Conservation (phyloP, 2,113 vertebrate genomes). For the Corynorhinus townsendii region DNA sequence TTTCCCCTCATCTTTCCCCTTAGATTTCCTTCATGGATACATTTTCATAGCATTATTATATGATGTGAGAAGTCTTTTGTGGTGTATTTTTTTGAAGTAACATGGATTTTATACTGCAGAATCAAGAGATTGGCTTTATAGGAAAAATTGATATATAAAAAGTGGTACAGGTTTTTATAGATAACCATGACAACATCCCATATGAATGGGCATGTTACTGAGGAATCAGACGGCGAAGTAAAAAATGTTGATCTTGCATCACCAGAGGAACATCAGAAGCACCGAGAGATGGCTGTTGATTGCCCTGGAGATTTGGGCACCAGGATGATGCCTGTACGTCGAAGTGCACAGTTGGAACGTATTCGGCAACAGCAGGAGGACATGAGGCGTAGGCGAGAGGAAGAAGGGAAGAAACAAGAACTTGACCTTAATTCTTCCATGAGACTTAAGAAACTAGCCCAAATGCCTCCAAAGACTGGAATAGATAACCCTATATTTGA, state of each 20-base stretch:
- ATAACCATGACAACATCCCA: conserved; percentile 91
- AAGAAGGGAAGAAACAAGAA: conserved; percentile 88
- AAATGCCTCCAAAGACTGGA: conserved; percentile 92
- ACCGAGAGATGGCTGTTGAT: conserved; percentile 93
- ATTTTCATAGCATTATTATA: conserved; percentile 67
- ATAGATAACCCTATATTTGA: conserved; percentile 97
- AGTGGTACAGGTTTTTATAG: conserved; percentile 60
- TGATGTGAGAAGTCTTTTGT: conserved; percentile 68
- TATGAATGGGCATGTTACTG: conserved; percentile 91
- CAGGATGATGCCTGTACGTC: conserved; percentile 88
- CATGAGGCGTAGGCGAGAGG: conserved; percentile 88
- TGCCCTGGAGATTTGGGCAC: conserved; percentile 95
- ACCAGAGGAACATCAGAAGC: conserved; percentile 83
- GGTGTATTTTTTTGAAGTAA: conserved; percentile 74
- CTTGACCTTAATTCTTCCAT: conserved; percentile 91
- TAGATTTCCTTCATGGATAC: conserved; percentile 78
- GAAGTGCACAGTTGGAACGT: conserved; percentile 87
- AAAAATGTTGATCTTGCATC: conserved; percentile 82
- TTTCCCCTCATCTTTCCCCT: conserved; percentile 59
- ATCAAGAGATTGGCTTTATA: conserved; percentile 74
- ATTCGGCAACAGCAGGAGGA: conserved; percentile 94
- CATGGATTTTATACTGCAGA: conserved; percentile 79
- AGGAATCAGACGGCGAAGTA: conserved; percentile 87
- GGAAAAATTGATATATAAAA: conserved; percentile 76
- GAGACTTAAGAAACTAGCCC: conserved; percentile 92